Evolutionary conservation across 2,113 vertebrate species (phyloP), one percentile per base, ranked within the genome.

Genomic region (Cololabis saira): DNA sequence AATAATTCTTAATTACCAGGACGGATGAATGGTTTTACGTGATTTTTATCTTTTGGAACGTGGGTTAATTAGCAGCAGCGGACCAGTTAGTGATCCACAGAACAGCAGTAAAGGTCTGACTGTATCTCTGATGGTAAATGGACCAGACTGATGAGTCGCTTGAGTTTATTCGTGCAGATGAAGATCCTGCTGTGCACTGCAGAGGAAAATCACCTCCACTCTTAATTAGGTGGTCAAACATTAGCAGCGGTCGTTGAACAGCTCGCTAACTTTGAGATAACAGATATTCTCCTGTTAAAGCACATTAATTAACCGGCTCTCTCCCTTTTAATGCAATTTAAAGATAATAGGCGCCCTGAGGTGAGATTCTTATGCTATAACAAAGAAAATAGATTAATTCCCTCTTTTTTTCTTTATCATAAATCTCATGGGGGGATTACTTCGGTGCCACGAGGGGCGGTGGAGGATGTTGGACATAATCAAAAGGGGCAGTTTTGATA

Each of bases 361-460:
- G 84, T 71, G 54, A 62, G 68, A 68, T 2, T n/a, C 30, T 49
- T 41, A 51, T 60, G 53, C 33, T 37, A 41, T 59, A 81, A 79
- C 69, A 74, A 81, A 84, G 62, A 61, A 56, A 59, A 66, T 76
- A 78, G 80, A 83, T 83, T 56, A 80, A 83, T 41, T 69, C 48
- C 47, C 24, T n/a, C 61, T 61, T 66, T 62, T 77, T 73, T 72
- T 30, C 53, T 57, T 58, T 18, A 74, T 80, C 41, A 1, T 81
- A 66, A 74, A 87, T 79, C 72, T 83, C 61, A 27, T 47, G 12
- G 19, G 55, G 30, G 64, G 41, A 21, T 57, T 42, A 57, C 50
- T 71, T 68, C 59, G 61, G 33, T 2, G 55, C 27, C 47, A 50
- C 66, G 51, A 2, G 3, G 12, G 50, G 42, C 12, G 47, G 53